Evolutionary conservation across 2,888 invertebrate species (phyloP), one percentile per base, ranked within the genome.

Genomic region (Allygus modestus): DNA sequence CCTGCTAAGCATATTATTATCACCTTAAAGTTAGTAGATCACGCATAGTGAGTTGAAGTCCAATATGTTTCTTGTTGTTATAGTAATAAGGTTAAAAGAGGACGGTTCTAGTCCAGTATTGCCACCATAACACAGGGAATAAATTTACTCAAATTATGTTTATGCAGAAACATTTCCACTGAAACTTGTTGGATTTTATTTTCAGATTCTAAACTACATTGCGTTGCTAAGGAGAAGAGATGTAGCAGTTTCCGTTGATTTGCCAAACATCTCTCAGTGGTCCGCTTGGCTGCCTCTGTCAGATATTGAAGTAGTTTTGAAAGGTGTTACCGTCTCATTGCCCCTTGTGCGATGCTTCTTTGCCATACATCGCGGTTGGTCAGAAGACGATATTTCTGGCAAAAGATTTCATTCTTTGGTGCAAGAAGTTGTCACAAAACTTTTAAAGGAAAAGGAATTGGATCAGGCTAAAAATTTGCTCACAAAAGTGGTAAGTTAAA

Each of bases 281-380:
- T 46, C 46, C 1, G 28, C 79, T 33, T 84, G 81, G 84, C 11
- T 79, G 26, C 15, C 31, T 1, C 20, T 81, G 71, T 26, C 79
- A 0, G 71, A 84, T 58, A 33, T 20, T 5, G 84, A 84, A 1
- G 61, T 84, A 1, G 20, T 84, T 37, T 37, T 71, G 31, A 23
- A 79, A 12, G 46, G 65, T 0, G 26, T 65, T 0, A 23, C 43
- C n/a, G 37, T 65, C n/a, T 69, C 79, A 4, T 65, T 84, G 31
- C 51, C 79, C 9, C 69, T 79, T 11, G 84, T 84, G 0, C 84
- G 81, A 0, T 84, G 84, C 26, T 84, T 84, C 51, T 51, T 84
- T 28, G 79, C 84, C 0, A 28, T 84, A 4, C 84, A 81, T 17
- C 65, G 84, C 0, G 69, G 54, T 0, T 84, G 84, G 84, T 51